Conservation (phyloP, 2,113 vertebrate species). For the Silurus asotus region DNA sequence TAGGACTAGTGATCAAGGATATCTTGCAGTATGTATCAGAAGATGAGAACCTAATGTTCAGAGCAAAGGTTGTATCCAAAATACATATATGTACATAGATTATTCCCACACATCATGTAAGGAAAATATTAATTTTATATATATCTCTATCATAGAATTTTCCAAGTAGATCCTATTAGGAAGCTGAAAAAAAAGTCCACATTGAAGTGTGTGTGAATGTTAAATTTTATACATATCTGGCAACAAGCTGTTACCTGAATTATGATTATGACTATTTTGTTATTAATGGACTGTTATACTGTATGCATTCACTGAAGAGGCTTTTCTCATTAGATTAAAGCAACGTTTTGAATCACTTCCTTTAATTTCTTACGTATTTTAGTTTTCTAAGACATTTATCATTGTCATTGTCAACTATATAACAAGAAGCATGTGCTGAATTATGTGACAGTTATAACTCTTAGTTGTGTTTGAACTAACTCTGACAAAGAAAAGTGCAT, state of each 20-base stretch:
- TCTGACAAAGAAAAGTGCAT: background rate
- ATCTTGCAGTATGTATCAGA: no score
- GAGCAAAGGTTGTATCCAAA: no score
- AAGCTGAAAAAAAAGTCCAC: no score
- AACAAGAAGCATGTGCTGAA: background rate
- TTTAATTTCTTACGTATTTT: background rate
- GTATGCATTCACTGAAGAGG: background rate
- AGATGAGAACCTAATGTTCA: no score
- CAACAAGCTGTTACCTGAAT: background rate
- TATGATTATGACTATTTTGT: background rate
- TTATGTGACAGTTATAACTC: background rate
- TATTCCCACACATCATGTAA: no score
- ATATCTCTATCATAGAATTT: background rate
- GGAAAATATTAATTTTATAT: no score
- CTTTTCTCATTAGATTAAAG: background rate
- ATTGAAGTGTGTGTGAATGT: background rate
- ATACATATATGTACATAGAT: no score
- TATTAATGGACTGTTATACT: background rate
- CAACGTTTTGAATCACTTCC: background rate
- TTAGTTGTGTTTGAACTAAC: background rate
- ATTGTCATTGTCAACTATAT: background rate
- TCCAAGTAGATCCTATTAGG: background rate
- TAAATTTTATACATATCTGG: background rate
- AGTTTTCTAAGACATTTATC: background rate
- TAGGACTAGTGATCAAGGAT: no score